Evolutionary conservation across 2,797 vertebrate species (phyloP).

Genomic region (Dallia pectoralis): DNA sequence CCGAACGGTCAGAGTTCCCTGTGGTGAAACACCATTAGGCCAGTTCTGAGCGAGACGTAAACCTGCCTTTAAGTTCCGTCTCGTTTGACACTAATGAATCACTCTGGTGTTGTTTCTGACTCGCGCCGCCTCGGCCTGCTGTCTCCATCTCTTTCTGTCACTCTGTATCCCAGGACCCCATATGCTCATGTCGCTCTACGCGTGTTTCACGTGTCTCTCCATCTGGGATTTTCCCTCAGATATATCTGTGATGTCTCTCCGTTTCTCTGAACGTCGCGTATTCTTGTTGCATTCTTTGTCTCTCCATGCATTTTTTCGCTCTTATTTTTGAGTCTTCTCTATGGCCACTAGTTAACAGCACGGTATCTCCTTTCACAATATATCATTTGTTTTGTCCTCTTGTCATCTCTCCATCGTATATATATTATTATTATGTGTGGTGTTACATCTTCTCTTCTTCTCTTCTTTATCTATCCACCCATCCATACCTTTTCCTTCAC

Average conservation of each 20-base stretch:
- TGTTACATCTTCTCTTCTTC: constrained; percentile 10
- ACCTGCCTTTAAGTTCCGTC: not conserved
- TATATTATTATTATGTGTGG: not conserved
- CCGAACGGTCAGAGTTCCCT: not conserved
- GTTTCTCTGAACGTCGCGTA: not conserved
- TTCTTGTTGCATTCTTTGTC: not conserved
- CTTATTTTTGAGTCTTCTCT: not conserved
- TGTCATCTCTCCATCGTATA: constrained; percentile 12
- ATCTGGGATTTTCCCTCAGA: not conserved
- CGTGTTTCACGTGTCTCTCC: constrained; percentile 7
- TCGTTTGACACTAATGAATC: constrained; percentile 8
- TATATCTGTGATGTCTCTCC: not conserved
- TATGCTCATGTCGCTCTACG: constrained; percentile 24
- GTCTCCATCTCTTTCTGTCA: not conserved
- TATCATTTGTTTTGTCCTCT: constrained; percentile 17
- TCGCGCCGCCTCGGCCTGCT: not conserved
- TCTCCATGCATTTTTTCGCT: not conserved
- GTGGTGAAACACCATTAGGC: not conserved
- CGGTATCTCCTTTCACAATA: constrained; percentile 32
- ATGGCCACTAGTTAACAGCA: constrained; percentile 51
- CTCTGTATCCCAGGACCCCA: constrained; percentile 2
- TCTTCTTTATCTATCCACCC: too few species aligned
- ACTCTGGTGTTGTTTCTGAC: not conserved
- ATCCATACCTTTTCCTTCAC: not conserved
- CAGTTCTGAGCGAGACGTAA: constrained; percentile 5